phyloP scores from a whole-genome alignment of 2,888 invertebrate species.

The Apodemia duryi region DNA sequence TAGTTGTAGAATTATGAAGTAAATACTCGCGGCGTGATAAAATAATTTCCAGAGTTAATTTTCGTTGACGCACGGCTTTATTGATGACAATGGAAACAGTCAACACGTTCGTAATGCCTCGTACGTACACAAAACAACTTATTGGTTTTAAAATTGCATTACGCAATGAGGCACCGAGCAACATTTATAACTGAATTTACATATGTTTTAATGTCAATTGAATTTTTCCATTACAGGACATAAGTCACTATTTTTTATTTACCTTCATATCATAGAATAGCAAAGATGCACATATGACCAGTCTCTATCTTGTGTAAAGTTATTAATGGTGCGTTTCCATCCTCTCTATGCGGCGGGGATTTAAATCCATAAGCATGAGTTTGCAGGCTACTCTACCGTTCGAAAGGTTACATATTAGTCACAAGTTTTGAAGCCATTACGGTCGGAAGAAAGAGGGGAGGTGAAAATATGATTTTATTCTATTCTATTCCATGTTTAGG shows the following conservation, averaged over 20 bases:
- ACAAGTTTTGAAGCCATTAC: too few relatives aligned
- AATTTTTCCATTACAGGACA: slow-evolving; percentile 18
- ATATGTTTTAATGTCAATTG: slow-evolving; percentile 24
- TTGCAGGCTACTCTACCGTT: too few relatives aligned
- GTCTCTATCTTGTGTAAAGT: too few relatives aligned
- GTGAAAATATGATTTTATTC: too few relatives aligned
- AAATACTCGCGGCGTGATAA: neutral
- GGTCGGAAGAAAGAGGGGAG: too few relatives aligned
- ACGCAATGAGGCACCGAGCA: slow-evolving; percentile 41
- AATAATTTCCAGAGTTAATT: slow-evolving; percentile 8
- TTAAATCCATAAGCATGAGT: too few relatives aligned
- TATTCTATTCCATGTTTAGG: too few relatives aligned
- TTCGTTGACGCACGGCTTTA: slow-evolving; percentile 10
- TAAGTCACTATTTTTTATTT: neutral
- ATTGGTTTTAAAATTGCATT: slow-evolving; percentile 59
- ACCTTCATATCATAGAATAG: too few relatives aligned
- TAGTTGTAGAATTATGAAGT: neutral
- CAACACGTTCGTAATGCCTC: slow-evolving; percentile 40
- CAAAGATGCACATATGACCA: too few relatives aligned
- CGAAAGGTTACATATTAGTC: too few relatives aligned
- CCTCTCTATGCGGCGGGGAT: too few relatives aligned
- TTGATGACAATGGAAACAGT: slow-evolving; percentile 46
- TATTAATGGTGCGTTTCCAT: too few relatives aligned
- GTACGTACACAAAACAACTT: slow-evolving; percentile 53
- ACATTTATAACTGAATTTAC: slow-evolving; percentile 20